phyloP scores from a whole-genome alignment of 2,888 invertebrate species.

The Coelopa pilipes region DNA sequence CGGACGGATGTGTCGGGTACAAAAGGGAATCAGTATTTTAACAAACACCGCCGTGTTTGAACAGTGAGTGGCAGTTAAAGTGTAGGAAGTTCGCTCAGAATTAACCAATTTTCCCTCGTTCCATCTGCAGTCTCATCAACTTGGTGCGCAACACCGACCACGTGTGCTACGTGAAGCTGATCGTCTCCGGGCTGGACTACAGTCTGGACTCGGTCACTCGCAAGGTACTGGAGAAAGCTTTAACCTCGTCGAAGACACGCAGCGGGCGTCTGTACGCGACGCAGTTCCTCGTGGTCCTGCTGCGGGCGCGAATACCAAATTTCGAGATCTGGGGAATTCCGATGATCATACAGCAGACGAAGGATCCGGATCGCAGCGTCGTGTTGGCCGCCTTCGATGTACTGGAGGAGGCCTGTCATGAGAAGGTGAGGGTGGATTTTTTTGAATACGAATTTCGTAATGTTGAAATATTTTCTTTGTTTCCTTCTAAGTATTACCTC shows the following conservation, averaged over 20 bases:
- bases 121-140: constrained; percentile 82
- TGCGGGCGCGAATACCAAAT: constrained; percentile 77
- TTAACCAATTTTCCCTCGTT: constrained; percentile 47
- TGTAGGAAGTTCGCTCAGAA: not conserved
- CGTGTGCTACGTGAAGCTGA: constrained; percentile 92
- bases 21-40: constrained; percentile 76
- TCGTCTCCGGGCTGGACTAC: constrained; percentile 92
- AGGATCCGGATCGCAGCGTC: constrained; percentile 84
- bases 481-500: constrained; percentile 72
- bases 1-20: constrained; percentile 83
- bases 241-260: constrained; percentile 67
- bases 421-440: constrained; percentile 71
- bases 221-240: constrained; percentile 70
- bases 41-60: constrained; percentile 80
- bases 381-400: constrained; percentile 83
- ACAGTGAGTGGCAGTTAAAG: constrained; percentile 69
- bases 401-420: constrained; percentile 93
- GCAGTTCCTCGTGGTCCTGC: constrained; percentile 86
- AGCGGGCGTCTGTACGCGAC: constrained; percentile 84
- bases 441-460: not conserved
- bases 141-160: constrained; percentile 85
- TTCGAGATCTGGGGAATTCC: constrained; percentile 90
- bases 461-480: constrained; percentile 2
- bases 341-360: constrained; percentile 84
- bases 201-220: constrained; percentile 78